Percentiles rank a stretch among this genome's conserved stretches.
These are phyloP conservation scores for Gyrodactylus bullatarudis DNA, from an alignment of 1,140 invertebrate genomes.

Conservation along the genomic window DNA sequence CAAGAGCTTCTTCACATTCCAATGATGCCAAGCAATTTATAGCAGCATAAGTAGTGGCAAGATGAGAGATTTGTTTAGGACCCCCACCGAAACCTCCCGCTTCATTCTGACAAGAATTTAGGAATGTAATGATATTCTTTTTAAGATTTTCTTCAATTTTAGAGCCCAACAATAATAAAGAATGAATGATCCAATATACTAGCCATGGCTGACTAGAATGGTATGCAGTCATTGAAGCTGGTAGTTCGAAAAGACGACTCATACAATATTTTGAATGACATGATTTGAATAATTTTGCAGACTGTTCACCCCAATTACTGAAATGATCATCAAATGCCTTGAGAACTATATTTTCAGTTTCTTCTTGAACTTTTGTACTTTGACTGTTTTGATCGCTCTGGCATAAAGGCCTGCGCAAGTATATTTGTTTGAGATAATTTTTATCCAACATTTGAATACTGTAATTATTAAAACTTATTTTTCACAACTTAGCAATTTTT, in stretches of 20 bases:
- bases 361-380: not conserved
- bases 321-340: not conserved
- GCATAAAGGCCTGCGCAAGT: no score
- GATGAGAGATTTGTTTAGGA: constrained; percentile 51
- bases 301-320: not conserved
- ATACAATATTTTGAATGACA: not conserved
- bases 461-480: no score
- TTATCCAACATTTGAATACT: no score
- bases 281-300: not conserved
- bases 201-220: constrained; percentile 3
- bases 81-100: constrained; percentile 26
- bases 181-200: constrained; percentile 1
- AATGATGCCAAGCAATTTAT: constrained; percentile 59
- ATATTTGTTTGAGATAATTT: no score
- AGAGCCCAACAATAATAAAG: not conserved
- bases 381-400: no score
- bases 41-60: constrained; percentile 82
- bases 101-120: not conserved
- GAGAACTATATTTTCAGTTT: not conserved
- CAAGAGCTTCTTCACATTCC: constrained; percentile 46
- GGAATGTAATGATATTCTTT: not conserved
- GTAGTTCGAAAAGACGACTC: not conserved
- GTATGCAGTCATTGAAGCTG: not conserved
- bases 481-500: no score
- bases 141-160: not conserved